Conservation (phyloP, 1,140 invertebrate species). For the Penaeus chinensis region DNA sequence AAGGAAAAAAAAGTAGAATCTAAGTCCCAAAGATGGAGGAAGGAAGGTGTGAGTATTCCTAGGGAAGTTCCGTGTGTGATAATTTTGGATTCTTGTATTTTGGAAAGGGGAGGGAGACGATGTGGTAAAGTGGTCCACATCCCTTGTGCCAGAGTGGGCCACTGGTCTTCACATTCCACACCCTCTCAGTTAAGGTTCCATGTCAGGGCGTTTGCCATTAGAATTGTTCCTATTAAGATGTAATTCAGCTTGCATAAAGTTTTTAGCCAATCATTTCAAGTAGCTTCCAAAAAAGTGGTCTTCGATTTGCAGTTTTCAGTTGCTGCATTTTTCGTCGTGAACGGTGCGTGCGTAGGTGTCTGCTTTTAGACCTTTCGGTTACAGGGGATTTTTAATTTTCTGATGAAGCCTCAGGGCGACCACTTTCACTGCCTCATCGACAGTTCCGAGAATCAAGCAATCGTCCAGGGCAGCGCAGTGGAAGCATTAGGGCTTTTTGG, state of each 20-base stretch:
- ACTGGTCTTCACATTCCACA: slow-evolving; percentile 57
- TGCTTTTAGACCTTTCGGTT: slow-evolving; percentile 53
- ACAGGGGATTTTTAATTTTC: slow-evolving; percentile 51
- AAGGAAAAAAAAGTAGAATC: slow-evolving; percentile 34
- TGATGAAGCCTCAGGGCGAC: slow-evolving; percentile 60
- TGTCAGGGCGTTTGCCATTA: slow-evolving; percentile 58
- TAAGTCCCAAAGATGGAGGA: slow-evolving; percentile 58
- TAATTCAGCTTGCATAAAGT: slow-evolving; percentile 60
- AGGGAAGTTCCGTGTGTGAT: slow-evolving; percentile 60
- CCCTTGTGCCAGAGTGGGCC: slow-evolving; percentile 51
- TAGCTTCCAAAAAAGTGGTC: slow-evolving; percentile 53
- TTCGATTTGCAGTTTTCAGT: slow-evolving; percentile 51
- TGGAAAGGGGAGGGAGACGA: slow-evolving; percentile 56
- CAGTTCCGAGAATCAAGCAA: slow-evolving; percentile 62
- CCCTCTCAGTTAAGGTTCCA: slow-evolving; percentile 52
- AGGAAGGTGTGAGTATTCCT: slow-evolving; percentile 54
- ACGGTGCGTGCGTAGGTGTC: slow-evolving; percentile 36
- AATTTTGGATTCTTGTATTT: slow-evolving; percentile 62
- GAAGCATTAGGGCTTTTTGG: slow-evolving; percentile 48
- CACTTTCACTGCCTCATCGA: slow-evolving; percentile 60
- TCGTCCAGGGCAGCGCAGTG: slow-evolving; percentile 54
- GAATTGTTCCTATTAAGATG: slow-evolving; percentile 62
- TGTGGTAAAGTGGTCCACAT: slow-evolving; percentile 46
- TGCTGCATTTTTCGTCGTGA: slow-evolving; percentile 46
- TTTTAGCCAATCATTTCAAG: slow-evolving; percentile 53